Evolutionary conservation across 2,797 vertebrate genomes (phyloP).

Genomic region (Gallinago stenura): DNA sequence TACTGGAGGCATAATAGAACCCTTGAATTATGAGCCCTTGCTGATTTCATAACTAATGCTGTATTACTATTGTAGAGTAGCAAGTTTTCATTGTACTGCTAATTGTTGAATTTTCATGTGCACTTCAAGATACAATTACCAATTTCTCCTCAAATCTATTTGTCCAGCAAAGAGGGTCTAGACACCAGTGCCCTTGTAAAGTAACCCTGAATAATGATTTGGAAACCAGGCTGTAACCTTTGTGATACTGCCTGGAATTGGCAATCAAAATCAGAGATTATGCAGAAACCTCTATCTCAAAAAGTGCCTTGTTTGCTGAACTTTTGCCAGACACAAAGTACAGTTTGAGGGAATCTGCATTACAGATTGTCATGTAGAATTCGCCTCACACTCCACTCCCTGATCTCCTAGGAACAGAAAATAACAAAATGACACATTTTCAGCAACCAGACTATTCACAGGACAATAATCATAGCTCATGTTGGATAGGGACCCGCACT

Average conservation of each 20-base stretch:
- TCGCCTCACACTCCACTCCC: not conserved
- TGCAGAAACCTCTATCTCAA: not conserved
- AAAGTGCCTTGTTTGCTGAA: conserved; percentile 10
- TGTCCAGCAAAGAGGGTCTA: conserved; percentile 1
- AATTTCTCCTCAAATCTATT: conserved; percentile 8
- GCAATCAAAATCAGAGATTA: conserved; percentile 24
- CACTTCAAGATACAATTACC: not conserved
- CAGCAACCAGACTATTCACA: not conserved
- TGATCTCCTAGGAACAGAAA: not conserved
- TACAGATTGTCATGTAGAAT: not conserved
- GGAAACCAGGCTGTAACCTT: not conserved
- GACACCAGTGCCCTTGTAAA: not conserved
- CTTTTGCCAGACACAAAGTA: not conserved
- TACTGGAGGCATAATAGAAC: not conserved
- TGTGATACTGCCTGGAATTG: not conserved
- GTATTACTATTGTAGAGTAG: not conserved
- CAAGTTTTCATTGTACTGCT: not conserved
- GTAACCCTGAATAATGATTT: conserved; percentile 14
- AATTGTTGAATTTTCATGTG: not conserved
- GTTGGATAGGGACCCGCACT: not conserved
- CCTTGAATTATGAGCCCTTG: not conserved
- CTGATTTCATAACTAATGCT: not conserved
- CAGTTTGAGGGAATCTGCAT: not conserved
- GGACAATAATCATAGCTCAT: not conserved
- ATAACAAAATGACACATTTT: not conserved